Evolutionary conservation across 2,113 vertebrate genomes (phyloP).

Genomic region (Nestor notabilis): DNA sequence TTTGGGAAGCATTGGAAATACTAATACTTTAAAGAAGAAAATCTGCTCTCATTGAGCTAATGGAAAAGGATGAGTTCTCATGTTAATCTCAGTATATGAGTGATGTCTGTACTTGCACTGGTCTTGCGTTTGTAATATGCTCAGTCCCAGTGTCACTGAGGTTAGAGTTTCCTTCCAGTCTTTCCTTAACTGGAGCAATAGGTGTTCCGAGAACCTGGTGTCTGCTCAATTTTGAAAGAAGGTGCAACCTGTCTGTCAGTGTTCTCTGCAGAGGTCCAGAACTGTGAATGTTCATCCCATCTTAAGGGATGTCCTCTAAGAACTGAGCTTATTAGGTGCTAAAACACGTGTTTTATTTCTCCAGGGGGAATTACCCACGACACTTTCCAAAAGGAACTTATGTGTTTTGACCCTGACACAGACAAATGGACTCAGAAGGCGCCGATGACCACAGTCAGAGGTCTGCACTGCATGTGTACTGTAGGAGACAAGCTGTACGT

Average conservation of each 20-base stretch:
- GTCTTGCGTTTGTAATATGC: background rate
- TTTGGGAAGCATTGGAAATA: background rate
- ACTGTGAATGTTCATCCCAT: background rate
- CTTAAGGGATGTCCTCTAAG: background rate
- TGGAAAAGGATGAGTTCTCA: background rate
- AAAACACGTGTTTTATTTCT: slow-evolving; percentile 5
- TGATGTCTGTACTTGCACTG: background rate
- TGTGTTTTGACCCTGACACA: slow-evolving; percentile 98
- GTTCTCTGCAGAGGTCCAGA: background rate
- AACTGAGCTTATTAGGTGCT: background rate
- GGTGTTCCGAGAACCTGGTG: background rate
- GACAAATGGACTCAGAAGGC: slow-evolving; percentile 99
- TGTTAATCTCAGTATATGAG: background rate
- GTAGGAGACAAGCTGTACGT: slow-evolving; percentile 97
- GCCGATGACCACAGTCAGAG: slow-evolving; percentile 96
- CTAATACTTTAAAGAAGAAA: background rate
- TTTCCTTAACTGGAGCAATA: background rate
- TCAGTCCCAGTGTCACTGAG: accelerated
- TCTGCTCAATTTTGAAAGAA: background rate
- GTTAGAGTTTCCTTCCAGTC: background rate
- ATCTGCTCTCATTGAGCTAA: background rate
- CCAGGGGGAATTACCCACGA: slow-evolving; percentile 98
- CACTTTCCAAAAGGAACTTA: slow-evolving; percentile 99
- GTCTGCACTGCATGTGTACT: slow-evolving; percentile 98
- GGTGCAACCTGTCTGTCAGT: background rate